Percentiles rank a stretch among this genome's conserved stretches.
Conservation (phyloP, 2,113 vertebrate genomes). For the Poeciliopsis turrubarensis region DNA sequence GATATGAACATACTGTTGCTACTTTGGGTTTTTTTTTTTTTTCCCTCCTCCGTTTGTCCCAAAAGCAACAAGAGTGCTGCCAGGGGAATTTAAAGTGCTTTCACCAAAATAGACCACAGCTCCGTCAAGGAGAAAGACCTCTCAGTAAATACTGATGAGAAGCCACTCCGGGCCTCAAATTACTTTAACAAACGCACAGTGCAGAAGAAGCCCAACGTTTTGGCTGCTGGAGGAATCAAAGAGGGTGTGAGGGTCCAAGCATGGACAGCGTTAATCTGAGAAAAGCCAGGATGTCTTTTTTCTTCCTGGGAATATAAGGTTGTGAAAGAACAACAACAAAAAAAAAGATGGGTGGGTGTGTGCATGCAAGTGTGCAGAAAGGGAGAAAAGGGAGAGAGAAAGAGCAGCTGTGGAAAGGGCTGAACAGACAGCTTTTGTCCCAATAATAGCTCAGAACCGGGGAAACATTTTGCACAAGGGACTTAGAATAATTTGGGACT, state of each 20-base stretch:
- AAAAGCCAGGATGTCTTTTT: slow-evolving; percentile 40
- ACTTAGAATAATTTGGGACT: slow-evolving; percentile 42
- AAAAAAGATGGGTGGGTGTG: slow-evolving; percentile 66
- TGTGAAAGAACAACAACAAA: slow-evolving; percentile 72
- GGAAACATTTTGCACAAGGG: slow-evolving; percentile 59
- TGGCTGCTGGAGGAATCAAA: slow-evolving; percentile 15
- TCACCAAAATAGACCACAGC: slow-evolving; percentile 63
- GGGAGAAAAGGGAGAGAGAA: slow-evolving; percentile 22
- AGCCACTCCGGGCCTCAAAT: slow-evolving; percentile 39
- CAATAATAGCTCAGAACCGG: slow-evolving; percentile 65
- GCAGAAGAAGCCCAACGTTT: slow-evolving; percentile 16
- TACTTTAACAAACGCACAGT: slow-evolving; percentile 42
- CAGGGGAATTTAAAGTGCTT: slow-evolving; percentile 67
- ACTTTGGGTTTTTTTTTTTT: slow-evolving; percentile 7
- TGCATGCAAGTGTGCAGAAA: slow-evolving; percentile 49
- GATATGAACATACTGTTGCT: slow-evolving; percentile 38
- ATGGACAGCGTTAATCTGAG: slow-evolving; percentile 39
- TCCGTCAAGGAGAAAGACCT: slow-evolving; percentile 44
- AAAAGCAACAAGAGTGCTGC: slow-evolving; percentile 58
- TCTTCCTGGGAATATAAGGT: slow-evolving; percentile 55
- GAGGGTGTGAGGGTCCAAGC: slow-evolving; percentile 12
- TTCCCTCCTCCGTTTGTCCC: slow-evolving; percentile 52
- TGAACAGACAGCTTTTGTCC: slow-evolving; percentile 79
- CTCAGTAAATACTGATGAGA: slow-evolving; percentile 42
- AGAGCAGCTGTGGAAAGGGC: slow-evolving; percentile 76